phyloP scores from a whole-genome alignment of 53 echinoderm and acorn worm species.

The Zoroaster sp. region DNA sequence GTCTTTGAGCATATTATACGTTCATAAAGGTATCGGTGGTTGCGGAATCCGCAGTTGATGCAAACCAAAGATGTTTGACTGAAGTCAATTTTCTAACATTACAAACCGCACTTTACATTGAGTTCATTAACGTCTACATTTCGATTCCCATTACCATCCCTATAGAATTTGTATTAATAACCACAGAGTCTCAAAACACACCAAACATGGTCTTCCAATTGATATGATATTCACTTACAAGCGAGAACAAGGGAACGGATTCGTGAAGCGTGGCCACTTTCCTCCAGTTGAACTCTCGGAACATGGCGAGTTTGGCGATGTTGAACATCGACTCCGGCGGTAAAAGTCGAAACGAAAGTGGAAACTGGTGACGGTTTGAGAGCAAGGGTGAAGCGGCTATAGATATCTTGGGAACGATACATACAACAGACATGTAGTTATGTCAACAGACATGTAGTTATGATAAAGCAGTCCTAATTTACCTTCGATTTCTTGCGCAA shows the following conservation, averaged over 20 bases:
- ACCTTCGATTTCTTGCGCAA: no score
- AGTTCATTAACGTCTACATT: background rate
- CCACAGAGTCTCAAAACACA: background rate
- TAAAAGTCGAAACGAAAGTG: constrained; percentile 75
- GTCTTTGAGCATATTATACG: no score
- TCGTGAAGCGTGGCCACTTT: constrained; percentile 80
- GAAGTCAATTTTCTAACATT: no score
- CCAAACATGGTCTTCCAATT: background rate
- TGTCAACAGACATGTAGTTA: no score
- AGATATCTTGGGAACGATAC: constrained; percentile 55
- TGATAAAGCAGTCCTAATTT: no score
- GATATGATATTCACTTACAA: constrained; percentile 53
- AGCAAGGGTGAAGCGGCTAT: constrained; percentile 77
- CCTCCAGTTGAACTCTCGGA: constrained; percentile 69
- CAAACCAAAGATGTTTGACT: no score
- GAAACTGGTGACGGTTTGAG: constrained; percentile 71
- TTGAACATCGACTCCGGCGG: constrained; percentile 76
- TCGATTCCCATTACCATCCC: no score
- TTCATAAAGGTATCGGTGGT: no score
- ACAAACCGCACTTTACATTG: background rate
- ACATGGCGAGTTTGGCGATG: constrained; percentile 71
- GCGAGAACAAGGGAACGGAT: constrained; percentile 68
- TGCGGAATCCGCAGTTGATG: no score
- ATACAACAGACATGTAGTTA: background rate
- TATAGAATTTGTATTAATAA: no score